Evolutionary conservation across 2,888 invertebrate genomes (phyloP).

Genomic region (Dasysyrphus albostriatus): DNA sequence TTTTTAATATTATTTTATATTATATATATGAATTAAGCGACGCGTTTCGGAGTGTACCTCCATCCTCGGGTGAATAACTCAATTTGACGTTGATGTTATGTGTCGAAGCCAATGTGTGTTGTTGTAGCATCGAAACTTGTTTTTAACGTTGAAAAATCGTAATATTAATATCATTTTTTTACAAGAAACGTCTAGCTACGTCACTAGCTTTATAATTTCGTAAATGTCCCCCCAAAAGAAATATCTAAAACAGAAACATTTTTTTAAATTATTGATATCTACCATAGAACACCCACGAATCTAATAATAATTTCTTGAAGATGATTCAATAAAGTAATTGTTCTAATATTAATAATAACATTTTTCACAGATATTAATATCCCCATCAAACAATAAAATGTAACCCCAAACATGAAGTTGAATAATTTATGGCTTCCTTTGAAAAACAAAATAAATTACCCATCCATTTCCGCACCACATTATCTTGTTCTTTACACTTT

Average conservation of each 20-base stretch:
- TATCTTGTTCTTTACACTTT: slow-evolving; percentile 36
- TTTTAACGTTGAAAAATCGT: too few relatives aligned
- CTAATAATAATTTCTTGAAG: not conserved
- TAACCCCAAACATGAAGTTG: slow-evolving; percentile 22
- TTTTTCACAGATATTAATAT: slow-evolving; percentile 24
- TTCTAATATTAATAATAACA: slow-evolving; percentile 49
- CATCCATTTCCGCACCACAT: slow-evolving; percentile 37
- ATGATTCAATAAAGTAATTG: not conserved
- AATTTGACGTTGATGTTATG: too few relatives aligned
- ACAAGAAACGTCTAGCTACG: too few relatives aligned
- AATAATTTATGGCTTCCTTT: slow-evolving; percentile 51
- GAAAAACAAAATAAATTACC: slow-evolving; percentile 50
- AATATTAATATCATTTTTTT: too few relatives aligned
- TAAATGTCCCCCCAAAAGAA: too few relatives aligned
- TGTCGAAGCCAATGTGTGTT: too few relatives aligned
- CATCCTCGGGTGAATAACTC: too few relatives aligned
- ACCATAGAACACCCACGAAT: not conserved
- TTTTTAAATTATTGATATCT: not conserved
- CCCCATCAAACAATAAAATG: not conserved
- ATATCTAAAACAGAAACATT: not conserved
- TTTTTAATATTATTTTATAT: too few relatives aligned
- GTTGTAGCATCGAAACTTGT: too few relatives aligned
- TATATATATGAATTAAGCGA: too few relatives aligned
- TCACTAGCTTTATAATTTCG: too few relatives aligned
- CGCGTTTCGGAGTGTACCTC: too few relatives aligned